Base-by-base conservation (phyloP, 30 jellyfish, hydroid and myxozoan genomes). In the Hydractinia symbiolongicarpus region DNA sequence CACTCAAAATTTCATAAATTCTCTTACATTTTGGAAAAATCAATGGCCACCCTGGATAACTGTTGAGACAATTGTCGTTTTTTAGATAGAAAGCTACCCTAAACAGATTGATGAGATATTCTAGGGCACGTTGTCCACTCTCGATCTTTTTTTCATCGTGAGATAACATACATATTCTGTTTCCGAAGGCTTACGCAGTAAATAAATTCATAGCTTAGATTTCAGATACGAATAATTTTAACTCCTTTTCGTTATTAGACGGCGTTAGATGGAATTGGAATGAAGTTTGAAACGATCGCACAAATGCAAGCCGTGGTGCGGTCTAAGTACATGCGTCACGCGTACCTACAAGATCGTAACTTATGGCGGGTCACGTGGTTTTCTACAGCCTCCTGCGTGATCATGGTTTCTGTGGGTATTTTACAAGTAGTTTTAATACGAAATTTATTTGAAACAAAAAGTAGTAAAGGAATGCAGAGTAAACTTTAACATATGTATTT, bases 251-350 rank as follows among this genome's bases (percentile, higher is more conserved):
- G 40, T 40, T 81, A 4, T 79, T 66, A 81, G 89, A 55, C 19
- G 49, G 55, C 51, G 78, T 17, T 81, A 62, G 89, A 72, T 9
- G 51, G 53, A 7, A 68, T 81, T 21, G 56, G 72, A 17, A 72
- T 74, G 68, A 81, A 84, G 19, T 73, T 89, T 19, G 95, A 85
- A 79, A 77, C 91, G 4, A 85, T 89, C 64, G 79, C 85, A 81
- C 78, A 73, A 58, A 78, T 84, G 57, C 97, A 89, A 64, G 86
- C 92, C 5, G 79, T 70, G 8, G 67, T 84, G 55, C 73, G 90
- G n/a, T 90, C 97, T n/a, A 77, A 83, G 58, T 54, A 81, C 10
- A 83, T 86, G 9, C 76, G 97, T 9, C 97, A 89, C 62, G 89
- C 77, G 16, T 81, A 80, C 57, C 70, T 89, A 17, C 79, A 84